Conservation (phyloP, 2,888 invertebrate genomes). For the Lacanobia wlatinum region DNA sequence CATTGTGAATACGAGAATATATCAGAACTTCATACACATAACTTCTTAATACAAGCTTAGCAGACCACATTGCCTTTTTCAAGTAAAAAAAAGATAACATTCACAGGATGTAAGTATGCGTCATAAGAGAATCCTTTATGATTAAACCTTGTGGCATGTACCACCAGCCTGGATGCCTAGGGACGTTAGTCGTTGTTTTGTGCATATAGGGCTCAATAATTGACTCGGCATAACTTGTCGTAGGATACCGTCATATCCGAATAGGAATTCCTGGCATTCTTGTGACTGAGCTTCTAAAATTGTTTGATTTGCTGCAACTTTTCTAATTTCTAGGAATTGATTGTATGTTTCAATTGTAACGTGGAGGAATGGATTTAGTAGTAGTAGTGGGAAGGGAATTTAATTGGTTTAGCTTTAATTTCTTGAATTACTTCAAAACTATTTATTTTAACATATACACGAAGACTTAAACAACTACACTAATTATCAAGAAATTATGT, state of each 20-base stretch:
- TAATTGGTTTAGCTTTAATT: too few relatives aligned
- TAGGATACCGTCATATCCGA: slow-evolving; percentile 33
- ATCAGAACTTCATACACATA: not conserved
- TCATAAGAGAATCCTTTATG: slow-evolving; percentile 45
- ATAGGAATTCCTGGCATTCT: slow-evolving; percentile 35
- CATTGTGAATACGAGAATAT: too few relatives aligned
- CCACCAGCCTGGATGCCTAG: slow-evolving; percentile 24
- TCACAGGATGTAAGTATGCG: slow-evolving; percentile 34
- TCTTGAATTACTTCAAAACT: too few relatives aligned
- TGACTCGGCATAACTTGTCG: slow-evolving; percentile 16
- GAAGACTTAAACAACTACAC: too few relatives aligned
- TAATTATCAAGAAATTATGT: too few relatives aligned
- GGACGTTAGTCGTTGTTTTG: slow-evolving; percentile 21
- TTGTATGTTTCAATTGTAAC: not conserved
- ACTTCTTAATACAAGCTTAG: not conserved
- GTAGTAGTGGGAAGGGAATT: too few relatives aligned
- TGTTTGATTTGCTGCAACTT: not conserved
- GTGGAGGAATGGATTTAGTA: too few relatives aligned
- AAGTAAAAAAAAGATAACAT: slow-evolving; percentile 21
- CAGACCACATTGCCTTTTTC: slow-evolving; percentile 9
- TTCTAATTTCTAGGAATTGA: not conserved
- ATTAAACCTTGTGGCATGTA: slow-evolving; percentile 49
- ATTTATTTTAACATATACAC: too few relatives aligned
- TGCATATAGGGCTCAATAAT: slow-evolving; percentile 14
- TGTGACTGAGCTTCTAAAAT: slow-evolving; percentile 16